phyloP scores from a whole-genome alignment of 2,113 vertebrate species.

The Casuarius casuarius region DNA sequence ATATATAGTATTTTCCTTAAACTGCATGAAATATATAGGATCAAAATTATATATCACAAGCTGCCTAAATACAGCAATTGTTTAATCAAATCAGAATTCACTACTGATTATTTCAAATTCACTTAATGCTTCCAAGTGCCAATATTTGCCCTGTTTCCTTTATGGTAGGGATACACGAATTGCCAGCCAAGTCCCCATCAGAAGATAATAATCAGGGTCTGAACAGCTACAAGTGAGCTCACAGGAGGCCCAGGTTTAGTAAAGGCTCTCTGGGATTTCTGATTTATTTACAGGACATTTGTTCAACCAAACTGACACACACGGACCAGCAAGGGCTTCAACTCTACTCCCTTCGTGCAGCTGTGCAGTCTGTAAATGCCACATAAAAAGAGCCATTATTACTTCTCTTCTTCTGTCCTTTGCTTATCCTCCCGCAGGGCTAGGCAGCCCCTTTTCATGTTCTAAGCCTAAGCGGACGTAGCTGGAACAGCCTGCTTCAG shows the following conservation, averaged over 20 bases:
- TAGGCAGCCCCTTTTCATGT: background rate
- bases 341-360: background rate
- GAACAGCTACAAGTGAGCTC: background rate
- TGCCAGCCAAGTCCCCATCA: background rate
- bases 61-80: background rate
- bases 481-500: background rate
- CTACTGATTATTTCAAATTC: background rate
- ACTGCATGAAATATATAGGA: background rate
- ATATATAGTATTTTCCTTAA: background rate
- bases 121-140: background rate
- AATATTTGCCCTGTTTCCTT: background rate
- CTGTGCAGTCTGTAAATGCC: background rate
- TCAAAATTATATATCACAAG: background rate
- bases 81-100: conserved; percentile 12
- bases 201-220: background rate
- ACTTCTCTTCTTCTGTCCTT: conserved; percentile 3
- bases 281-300: background rate
- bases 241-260: background rate
- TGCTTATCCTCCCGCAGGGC: background rate
- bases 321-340: background rate
- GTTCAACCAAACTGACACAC: background rate
- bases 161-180: background rate
- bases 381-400: background rate
- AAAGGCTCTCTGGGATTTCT: background rate
- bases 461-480: background rate